Percentiles rank a stretch among this genome's conserved stretches.
Evolutionary conservation across 2,797 vertebrate species (phyloP).

Genomic region (Chanos chanos): DNA sequence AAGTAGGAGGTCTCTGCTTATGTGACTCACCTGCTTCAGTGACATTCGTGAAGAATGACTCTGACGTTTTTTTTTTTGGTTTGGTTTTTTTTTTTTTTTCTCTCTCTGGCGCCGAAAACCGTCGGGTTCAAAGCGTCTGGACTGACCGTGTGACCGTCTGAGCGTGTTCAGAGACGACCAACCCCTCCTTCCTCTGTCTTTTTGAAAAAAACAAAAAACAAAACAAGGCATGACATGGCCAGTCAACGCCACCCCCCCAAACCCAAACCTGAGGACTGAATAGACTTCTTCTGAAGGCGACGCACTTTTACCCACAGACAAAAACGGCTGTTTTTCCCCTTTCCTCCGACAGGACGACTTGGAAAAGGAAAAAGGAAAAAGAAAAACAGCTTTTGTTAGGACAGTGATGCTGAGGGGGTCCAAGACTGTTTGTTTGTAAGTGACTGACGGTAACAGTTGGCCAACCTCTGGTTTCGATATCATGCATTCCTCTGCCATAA

Average conservation of each 20-base stretch:
- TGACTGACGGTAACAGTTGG: conserved; percentile 52
- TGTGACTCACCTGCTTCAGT: no score
- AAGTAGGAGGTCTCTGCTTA: no score
- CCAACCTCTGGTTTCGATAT: conserved; percentile 58
- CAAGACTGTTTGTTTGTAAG: conserved; percentile 54
- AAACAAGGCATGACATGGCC: conserved; percentile 38
- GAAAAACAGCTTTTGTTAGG: conserved; percentile 16
- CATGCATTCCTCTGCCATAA: conserved; percentile 65
- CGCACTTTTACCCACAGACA: conserved; percentile 34
- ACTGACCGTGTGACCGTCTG: conserved; percentile 64
- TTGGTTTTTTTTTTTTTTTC: no score
- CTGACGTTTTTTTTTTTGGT: no score
- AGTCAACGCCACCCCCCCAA: conserved; percentile 12
- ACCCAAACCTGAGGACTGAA: conserved; percentile 47
- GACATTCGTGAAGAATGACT: no score
- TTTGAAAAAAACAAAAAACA: conserved; percentile 26
- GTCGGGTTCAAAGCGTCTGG: conserved; percentile 60
- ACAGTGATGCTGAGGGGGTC: conserved; percentile 34
- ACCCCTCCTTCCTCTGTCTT: background rate
- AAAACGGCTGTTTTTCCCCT: background rate
- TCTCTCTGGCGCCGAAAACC: no score
- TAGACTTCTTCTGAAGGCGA: conserved; percentile 60
- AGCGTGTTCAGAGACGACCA: no score
- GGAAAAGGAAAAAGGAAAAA: no score
- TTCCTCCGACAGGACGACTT: no score